Evolutionary conservation across 2,113 vertebrate species (phyloP), one percentile per base, ranked within the genome.

Genomic region (Anguilla rostrata): DNA sequence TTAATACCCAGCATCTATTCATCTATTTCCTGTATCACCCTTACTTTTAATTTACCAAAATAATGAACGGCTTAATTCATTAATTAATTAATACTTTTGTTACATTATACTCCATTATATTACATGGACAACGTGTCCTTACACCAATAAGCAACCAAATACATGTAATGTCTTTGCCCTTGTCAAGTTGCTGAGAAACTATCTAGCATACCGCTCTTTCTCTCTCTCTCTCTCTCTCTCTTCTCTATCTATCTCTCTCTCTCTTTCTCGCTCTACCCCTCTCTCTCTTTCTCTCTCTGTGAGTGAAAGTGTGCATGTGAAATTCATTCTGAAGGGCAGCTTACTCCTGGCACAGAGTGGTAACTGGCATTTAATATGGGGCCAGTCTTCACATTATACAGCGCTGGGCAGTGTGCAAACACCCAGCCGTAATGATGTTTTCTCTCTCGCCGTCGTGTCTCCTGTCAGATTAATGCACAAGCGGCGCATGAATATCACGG

Each of bases 301-400:
- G 89, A 95, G 86, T 93, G 95, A 96, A 20, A 15, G 63, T 0
- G 63, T 71, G 63, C 26, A 18, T 71, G 63, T n/a, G 63, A 46
- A 46, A 46, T 71, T 6, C 60, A 66, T 66, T 66, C 20, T 60
- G 60, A 26, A 26, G 26, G 18, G 22, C 12, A 20, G 60, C 18
- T 66, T 66, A 66, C 22, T 66, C 2, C 26, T 66, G 60, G 60
- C 60, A 66, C 2, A 20, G 60, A 66, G 60, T 20, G 26, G 60
- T 22, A 26, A 66, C 18, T 66, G 60, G 60, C 60, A 66, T 26
- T 66, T 66, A 66, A 22, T 22, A 26, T 66, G 60, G 60, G 60
- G 34, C 0, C 60, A 0, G 60, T 4, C 60, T 5, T 20, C 60
- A 20, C 22, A 26, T 66, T 66, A 66, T 66, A 20, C 22, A 3